Percentiles rank a stretch among this genome's conserved stretches.
Conservation (phyloP, 2,888 invertebrate species). For the Podotricha telesiphe region DNA sequence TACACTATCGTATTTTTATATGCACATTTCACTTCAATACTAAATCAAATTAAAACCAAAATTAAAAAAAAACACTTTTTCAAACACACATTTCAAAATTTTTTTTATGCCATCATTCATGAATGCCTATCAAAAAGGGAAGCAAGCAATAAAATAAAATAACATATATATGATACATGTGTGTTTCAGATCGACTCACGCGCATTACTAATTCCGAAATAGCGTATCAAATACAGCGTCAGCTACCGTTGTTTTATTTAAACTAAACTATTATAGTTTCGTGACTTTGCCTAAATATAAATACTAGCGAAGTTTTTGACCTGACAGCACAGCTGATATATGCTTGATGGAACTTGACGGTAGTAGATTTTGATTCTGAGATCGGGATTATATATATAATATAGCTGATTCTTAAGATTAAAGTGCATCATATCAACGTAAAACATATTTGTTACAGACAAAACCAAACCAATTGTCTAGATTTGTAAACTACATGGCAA, state of each 20-base stretch:
- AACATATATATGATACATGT: slow-evolving; percentile 2
- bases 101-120: not conserved
- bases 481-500: no score
- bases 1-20: not conserved
- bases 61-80: not conserved
- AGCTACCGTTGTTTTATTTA: not conserved
- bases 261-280: not conserved
- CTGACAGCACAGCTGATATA: no score
- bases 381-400: no score
- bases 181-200: slow-evolving; percentile 36
- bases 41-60: not conserved
- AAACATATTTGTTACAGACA: no score
- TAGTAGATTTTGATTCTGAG: no score
- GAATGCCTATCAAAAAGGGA: not conserved
- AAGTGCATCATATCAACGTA: no score
- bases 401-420: no score
- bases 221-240: slow-evolving; percentile 33
- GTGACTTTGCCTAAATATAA: not conserved
- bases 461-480: no score
- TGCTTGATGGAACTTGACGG: no score
- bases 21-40: not conserved
- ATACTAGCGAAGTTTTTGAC: not conserved
- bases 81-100: not conserved
- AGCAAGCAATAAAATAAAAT: not conserved
- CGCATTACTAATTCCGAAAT: slow-evolving; percentile 39